Evolutionary conservation across 2,113 vertebrate species (phyloP).

Genomic region (Gallinago media): DNA sequence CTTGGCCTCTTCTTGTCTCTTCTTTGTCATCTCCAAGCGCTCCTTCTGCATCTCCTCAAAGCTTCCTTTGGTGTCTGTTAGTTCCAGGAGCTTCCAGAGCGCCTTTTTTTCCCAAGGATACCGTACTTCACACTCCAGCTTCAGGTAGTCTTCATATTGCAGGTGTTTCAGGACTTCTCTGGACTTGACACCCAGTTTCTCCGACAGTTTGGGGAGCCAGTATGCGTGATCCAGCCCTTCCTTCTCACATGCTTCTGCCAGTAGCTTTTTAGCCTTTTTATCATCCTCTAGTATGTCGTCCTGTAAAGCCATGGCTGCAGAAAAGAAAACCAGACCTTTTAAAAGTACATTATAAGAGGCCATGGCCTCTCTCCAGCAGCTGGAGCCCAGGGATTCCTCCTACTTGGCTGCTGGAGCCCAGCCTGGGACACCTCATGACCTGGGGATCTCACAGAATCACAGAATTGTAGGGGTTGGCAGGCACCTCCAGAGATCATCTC

Average conservation of each 20-base stretch:
- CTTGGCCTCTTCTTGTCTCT: neutral
- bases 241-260: slow-evolving; percentile 14
- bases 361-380: neutral
- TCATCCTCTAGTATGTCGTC: fast-evolving
- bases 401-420: neutral
- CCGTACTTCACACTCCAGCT: neutral
- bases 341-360: neutral
- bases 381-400: neutral
- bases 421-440: neutral
- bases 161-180: slow-evolving; percentile 30
- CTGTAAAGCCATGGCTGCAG: slow-evolving; percentile 16
- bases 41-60: neutral
- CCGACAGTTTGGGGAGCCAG: slow-evolving; percentile 37
- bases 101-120: slow-evolving; percentile 29
- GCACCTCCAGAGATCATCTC: too few relatives aligned
- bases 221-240: neutral
- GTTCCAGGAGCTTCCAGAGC: neutral
- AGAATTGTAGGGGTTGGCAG: too few relatives aligned
- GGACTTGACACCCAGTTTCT: slow-evolving; percentile 18
- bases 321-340: neutral
- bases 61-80: neutral
- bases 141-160: slow-evolving; percentile 4
- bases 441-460: too few relatives aligned
- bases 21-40: neutral
- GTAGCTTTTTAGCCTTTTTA: neutral